A percentile compares a stretch with the other conserved stretches of the same genome.
Evolutionary conservation across 2,113 vertebrate genomes (phyloP).

Genomic region (Pelobates fuscus): DNA sequence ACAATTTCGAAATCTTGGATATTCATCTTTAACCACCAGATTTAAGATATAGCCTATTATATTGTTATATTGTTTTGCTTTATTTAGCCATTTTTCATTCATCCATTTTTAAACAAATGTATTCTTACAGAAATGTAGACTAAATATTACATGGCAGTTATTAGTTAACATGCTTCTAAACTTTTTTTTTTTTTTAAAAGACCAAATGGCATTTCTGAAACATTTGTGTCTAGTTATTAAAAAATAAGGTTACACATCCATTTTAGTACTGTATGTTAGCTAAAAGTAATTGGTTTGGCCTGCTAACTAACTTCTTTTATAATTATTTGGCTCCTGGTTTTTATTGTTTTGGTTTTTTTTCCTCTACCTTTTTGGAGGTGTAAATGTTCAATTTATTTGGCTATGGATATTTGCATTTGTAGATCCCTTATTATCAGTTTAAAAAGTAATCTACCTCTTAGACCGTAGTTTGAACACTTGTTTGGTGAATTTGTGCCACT

Average conservation of each 20-base stretch:
- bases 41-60: conserved; percentile 44
- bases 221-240: conserved; percentile 56
- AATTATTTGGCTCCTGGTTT: conserved; percentile 8
- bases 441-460: conserved; percentile 84
- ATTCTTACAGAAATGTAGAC: conserved; percentile 49
- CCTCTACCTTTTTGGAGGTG: conserved; percentile 46
- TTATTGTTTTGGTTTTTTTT: conserved; percentile 30
- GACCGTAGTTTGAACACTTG: conserved; percentile 72
- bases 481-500: conserved; percentile 77
- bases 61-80: conserved; percentile 44
- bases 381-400: conserved; percentile 56
- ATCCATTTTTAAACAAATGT: conserved; percentile 60
- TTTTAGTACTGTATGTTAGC: conserved; percentile 50
- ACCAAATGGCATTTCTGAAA: conserved; percentile 50
- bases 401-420: conserved; percentile 61
- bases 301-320: conserved; percentile 47
- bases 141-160: conserved; percentile 49
- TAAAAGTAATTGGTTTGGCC: conserved; percentile 50
- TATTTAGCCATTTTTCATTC: conserved; percentile 47
- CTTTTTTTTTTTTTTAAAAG: conserved; percentile 54
- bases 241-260: conserved; percentile 42
- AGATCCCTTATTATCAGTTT: conserved; percentile 64
- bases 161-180: conserved; percentile 53
- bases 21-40: conserved; percentile 48
- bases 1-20: conserved; percentile 39